Conservation (phyloP, 1,140 invertebrate genomes). For the Temnothorax longispinosus region DNA sequence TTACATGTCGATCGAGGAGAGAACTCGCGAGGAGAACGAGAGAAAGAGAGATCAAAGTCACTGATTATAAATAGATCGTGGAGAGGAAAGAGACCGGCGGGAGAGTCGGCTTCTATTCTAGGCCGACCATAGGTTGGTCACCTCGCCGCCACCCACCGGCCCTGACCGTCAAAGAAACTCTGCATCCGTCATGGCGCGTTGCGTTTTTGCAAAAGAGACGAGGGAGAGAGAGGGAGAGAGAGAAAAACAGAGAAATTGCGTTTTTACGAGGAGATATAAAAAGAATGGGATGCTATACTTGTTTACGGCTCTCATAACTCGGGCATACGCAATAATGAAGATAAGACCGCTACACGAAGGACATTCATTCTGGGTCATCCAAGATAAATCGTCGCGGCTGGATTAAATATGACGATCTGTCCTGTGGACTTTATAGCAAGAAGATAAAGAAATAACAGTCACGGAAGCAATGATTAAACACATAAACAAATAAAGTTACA, state of each 20-base stretch:
- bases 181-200: neutral
- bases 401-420: neutral
- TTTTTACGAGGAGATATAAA: neutral
- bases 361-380: constrained; percentile 27
- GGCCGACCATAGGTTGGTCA: constrained; percentile 35
- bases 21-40: neutral
- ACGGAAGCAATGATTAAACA: too few species aligned
- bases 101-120: constrained; percentile 67
- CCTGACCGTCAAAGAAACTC: constrained; percentile 72
- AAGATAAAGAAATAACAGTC: neutral
- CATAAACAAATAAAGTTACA: neutral
- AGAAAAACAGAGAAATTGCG: neutral
- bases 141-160: constrained; percentile 60
- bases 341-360: neutral
- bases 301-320: constrained; percentile 4
- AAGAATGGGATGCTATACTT: neutral
- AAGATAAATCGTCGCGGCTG: neutral
- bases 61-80: constrained; percentile 72
- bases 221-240: neutral
- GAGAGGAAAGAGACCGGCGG: constrained; percentile 57
- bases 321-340: neutral
- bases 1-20: constrained; percentile 19
- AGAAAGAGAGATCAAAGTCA: constrained; percentile 14
- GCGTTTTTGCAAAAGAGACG: constrained; percentile 39
- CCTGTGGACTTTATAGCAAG: neutral